Percentiles rank a stretch among this genome's conserved stretches.
Evolutionary conservation across 2,113 vertebrate species (phyloP).

Genomic region (Brachyhypopomus occidentalis): DNA sequence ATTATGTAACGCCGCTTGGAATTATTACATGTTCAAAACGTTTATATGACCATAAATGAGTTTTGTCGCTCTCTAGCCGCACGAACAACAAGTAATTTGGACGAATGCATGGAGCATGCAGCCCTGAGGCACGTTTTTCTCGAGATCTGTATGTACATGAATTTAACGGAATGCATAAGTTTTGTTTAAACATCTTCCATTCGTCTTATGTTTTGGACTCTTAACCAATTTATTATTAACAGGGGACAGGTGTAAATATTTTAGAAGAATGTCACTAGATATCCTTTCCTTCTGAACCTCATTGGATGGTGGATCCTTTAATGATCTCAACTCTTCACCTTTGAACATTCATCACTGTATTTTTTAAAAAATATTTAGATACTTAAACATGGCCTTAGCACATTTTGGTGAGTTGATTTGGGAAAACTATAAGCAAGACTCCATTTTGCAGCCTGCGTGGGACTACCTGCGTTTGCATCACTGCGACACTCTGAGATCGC

Average conservation of each 20-base stretch:
- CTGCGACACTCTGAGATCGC: conserved; percentile 68
- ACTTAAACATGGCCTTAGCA: conserved; percentile 51
- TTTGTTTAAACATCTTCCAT: background rate
- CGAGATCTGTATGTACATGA: background rate
- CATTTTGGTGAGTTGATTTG: conserved; percentile 35
- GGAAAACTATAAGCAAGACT: conserved; percentile 50
- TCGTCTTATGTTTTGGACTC: background rate
- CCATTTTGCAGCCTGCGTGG: conserved; percentile 72
- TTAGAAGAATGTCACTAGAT: conserved; percentile 32
- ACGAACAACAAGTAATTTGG: background rate
- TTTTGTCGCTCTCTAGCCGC: background rate
- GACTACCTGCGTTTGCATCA: conserved; percentile 66
- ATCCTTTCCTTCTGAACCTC: background rate
- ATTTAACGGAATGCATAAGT: background rate
- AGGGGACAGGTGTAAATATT: conserved; percentile 41
- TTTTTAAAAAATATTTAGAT: background rate
- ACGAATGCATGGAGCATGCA: background rate
- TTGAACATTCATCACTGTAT: background rate
- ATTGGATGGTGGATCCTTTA: background rate
- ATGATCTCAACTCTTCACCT: background rate
- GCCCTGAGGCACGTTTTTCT: background rate
- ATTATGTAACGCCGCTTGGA: background rate
- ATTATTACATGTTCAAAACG: background rate
- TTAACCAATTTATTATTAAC: conserved; percentile 34
- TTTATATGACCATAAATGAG: background rate